Conservation (phyloP, 1,140 invertebrate genomes). For the Ostrea denselamellosa region DNA sequence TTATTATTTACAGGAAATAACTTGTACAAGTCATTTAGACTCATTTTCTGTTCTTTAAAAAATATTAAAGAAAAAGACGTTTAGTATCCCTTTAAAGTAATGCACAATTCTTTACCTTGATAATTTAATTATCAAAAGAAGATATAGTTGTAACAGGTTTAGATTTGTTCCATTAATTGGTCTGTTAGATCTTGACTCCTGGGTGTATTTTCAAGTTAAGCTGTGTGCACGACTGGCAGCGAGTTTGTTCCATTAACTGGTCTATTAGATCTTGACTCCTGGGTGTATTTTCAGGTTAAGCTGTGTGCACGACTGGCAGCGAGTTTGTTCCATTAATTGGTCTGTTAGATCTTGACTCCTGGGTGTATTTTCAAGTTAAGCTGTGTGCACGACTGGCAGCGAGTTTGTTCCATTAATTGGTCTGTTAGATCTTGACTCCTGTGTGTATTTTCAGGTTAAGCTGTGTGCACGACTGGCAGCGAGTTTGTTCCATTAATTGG, state of each 20-base stretch:
- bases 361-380: neutral
- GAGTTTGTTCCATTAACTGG: neutral
- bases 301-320: neutral
- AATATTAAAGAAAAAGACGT: too few relatives aligned
- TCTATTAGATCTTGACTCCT: neutral
- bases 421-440: neutral
- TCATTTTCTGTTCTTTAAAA: too few relatives aligned
- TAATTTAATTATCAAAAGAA: too few relatives aligned
- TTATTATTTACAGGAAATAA: too few relatives aligned
- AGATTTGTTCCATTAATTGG: too few relatives aligned
- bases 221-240: neutral
- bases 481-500: neutral
- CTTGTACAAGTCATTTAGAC: too few relatives aligned
- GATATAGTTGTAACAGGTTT: too few relatives aligned
- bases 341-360: neutral
- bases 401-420: neutral
- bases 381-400: neutral
- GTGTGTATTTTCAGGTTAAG: neutral
- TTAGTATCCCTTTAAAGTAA: too few relatives aligned
- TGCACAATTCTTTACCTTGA: too few relatives aligned
- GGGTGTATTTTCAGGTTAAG: neutral
- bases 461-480: neutral
- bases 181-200: neutral
- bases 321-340: neutral
- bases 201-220: neutral